These are phyloP conservation scores for Turritopsis dohrnii DNA, from an alignment of 30 jellyfish, hydroid and myxozoan species.

Conservation along the genomic window DNA sequence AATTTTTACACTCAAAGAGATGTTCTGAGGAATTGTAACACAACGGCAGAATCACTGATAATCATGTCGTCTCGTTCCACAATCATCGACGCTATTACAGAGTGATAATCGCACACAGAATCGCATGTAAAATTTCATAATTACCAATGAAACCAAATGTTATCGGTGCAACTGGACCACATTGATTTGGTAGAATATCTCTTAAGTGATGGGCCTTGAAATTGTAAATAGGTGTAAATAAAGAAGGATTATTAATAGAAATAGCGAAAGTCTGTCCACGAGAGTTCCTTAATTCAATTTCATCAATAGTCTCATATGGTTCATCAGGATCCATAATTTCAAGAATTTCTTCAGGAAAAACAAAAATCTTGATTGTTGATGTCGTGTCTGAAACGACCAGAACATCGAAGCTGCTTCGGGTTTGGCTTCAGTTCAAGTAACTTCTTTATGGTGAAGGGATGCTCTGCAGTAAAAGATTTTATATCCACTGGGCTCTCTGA, in stretches of 20 bases:
- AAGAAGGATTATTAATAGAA: neutral
- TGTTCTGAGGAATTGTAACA: constrained; percentile 1
- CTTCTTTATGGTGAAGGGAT: neutral
- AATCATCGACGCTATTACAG: neutral
- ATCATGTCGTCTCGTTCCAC: neutral
- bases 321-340: neutral
- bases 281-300: neutral
- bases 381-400: neutral
- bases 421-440: neutral
- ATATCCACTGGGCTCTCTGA: too few species aligned
- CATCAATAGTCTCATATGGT: neutral
- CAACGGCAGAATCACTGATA: neutral
- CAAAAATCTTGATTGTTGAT: neutral
- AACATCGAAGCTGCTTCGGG: neutral
- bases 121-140: neutral
- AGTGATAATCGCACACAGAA: neutral
- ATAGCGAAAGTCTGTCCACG: neutral
- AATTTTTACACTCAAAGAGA: neutral
- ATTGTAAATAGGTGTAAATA: neutral
- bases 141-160: neutral
- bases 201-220: neutral
- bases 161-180: neutral
- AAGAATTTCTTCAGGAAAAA: neutral
- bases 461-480: too few species aligned
- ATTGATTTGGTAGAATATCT: neutral